These are phyloP conservation scores for Prolemur simus DNA, from an alignment of 2,113 vertebrate genomes.

Conservation along the genomic window DNA sequence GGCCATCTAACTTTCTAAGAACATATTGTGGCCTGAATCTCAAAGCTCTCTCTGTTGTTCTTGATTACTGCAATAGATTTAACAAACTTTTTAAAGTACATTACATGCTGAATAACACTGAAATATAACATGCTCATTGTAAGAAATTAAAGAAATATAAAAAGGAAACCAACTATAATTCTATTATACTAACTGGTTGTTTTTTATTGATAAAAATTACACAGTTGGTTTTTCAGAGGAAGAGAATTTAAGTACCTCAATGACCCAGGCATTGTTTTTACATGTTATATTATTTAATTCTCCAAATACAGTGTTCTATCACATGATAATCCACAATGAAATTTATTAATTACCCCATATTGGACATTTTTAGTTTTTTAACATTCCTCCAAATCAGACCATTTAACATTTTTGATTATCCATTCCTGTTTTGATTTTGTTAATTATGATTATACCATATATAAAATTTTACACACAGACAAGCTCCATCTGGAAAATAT, in stretches of 20 bases:
- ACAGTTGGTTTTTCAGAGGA: not conserved
- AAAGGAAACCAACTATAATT: not conserved
- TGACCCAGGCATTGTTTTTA: not conserved
- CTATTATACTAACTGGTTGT: not conserved
- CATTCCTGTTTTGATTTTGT: not conserved
- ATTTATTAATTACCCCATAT: not conserved
- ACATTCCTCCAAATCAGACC: not conserved
- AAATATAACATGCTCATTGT: not conserved
- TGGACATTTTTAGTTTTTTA: not conserved
- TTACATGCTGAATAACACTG: not conserved
- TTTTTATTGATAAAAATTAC: not conserved
- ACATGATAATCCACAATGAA: not conserved
- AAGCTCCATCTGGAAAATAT: not conserved
- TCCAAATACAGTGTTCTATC: not conserved
- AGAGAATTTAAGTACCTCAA: not conserved
- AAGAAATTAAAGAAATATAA: not conserved
- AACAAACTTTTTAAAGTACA: not conserved
- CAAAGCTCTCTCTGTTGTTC: not conserved
- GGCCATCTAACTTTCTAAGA: not conserved
- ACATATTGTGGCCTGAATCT: not conserved
- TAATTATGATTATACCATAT: not conserved
- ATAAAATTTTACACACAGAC: not conserved
- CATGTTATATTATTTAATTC: not conserved
- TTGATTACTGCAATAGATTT: not conserved
- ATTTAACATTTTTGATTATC: not conserved